These are phyloP conservation scores for Catamblyrhynchus diadema DNA, from an alignment of 2,797 vertebrate species.

Conservation along the genomic window DNA sequence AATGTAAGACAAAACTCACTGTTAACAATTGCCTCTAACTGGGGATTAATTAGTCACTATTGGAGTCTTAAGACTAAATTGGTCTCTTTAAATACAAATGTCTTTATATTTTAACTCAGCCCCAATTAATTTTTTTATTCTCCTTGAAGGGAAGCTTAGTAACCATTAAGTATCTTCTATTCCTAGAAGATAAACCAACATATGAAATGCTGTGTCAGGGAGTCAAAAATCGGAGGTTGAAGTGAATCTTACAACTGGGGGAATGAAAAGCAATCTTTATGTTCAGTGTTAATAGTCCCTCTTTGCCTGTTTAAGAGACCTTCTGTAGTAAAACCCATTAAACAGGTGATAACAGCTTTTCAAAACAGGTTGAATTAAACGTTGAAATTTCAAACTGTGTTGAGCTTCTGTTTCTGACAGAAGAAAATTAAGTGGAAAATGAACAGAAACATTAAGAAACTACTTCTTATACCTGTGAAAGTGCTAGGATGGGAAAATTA, in stretches of 20 bases:
- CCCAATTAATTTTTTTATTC: not conserved
- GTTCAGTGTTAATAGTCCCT: not conserved
- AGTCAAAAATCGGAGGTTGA: not conserved
- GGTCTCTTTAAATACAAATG: not conserved
- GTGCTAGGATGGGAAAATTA: not conserved
- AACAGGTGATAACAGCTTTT: slow-evolving; percentile 18
- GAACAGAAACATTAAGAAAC: not conserved
- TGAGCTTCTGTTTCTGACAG: not conserved
- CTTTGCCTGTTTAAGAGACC: not conserved
- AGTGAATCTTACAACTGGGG: not conserved
- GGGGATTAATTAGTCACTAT: not conserved
- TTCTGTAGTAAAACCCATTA: not conserved
- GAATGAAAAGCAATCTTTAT: not conserved
- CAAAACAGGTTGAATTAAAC: slow-evolving; percentile 28
- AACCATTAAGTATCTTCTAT: not conserved
- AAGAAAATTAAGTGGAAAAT: slow-evolving; percentile 25
- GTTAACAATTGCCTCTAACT: not conserved
- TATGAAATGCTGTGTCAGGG: not conserved
- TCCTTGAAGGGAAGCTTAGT: slow-evolving; percentile 2
- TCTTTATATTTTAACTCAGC: not conserved
- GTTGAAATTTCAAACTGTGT: not conserved
- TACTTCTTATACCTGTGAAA: not conserved
- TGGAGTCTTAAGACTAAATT: not conserved
- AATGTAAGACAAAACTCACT: not conserved
- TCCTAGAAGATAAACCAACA: not conserved